Conservation (phyloP, 2,113 vertebrate genomes). For the Hippopotamus amphibius region DNA sequence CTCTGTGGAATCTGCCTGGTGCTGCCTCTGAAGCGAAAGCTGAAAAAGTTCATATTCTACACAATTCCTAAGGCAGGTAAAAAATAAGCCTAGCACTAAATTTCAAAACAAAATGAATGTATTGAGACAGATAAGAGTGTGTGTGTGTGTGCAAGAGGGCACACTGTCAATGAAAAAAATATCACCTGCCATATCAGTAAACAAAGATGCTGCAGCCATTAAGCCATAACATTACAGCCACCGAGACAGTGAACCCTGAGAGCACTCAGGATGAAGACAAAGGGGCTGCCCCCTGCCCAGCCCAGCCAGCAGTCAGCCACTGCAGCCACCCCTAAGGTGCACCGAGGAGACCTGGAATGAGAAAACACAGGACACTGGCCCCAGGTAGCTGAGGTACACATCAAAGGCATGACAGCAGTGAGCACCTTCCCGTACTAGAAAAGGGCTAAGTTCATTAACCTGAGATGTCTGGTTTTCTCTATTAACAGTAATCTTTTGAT, state of each 20-base stretch:
- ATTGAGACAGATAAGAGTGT: not conserved
- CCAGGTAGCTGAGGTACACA: not conserved
- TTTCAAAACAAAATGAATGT: not conserved
- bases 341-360: not conserved
- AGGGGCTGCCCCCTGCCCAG: not conserved
- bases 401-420: not conserved
- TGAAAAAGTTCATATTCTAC: not conserved
- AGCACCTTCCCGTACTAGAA: not conserved
- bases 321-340: not conserved
- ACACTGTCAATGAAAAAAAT: too few relatives aligned
- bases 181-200: not conserved
- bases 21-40: not conserved
- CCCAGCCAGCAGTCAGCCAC: not conserved
- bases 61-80: not conserved
- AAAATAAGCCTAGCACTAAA: not conserved
- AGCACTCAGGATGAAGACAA: not conserved
- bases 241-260: not conserved
- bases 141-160: too few relatives aligned
- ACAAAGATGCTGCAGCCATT: not conserved
- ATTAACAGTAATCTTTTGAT: not conserved
- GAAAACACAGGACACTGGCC: not conserved
- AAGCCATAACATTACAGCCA: not conserved
- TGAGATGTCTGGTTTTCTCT: not conserved
- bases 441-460: not conserved
- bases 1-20: not conserved